phyloP scores from a whole-genome alignment of 2,113 vertebrate genomes.

The Platysteira castanea region DNA sequence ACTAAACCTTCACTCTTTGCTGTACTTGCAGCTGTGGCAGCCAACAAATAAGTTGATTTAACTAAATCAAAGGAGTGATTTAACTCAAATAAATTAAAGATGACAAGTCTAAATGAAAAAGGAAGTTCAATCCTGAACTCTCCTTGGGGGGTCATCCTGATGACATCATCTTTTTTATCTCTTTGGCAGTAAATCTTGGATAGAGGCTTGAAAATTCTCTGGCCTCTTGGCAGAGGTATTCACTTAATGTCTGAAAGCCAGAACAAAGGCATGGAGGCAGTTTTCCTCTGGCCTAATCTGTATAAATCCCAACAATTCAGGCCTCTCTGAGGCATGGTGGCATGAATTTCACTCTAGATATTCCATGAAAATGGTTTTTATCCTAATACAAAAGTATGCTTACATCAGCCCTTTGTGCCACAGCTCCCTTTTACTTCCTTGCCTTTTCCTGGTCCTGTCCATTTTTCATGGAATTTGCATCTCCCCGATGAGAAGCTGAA shows the following conservation, averaged over 20 bases:
- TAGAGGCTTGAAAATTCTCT: not conserved
- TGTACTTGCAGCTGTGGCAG: slow-evolving; percentile 77
- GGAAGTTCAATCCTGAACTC: not conserved
- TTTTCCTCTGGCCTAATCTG: not conserved
- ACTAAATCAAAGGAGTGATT: not conserved
- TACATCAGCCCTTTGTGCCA: not conserved
- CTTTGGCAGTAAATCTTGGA: not conserved
- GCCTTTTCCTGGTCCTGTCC: not conserved
- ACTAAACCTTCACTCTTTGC: slow-evolving; percentile 72
- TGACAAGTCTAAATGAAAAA: not conserved
- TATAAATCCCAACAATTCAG: not conserved
- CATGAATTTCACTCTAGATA: not conserved
- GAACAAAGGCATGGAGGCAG: not conserved
- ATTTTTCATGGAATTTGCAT: not conserved
- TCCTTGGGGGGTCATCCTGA: not conserved
- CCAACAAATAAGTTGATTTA: slow-evolving; percentile 76
- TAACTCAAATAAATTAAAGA: not conserved
- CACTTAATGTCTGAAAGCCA: not conserved
- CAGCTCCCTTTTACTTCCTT: not conserved
- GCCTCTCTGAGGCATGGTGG: not conserved
- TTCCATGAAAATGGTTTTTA: not conserved
- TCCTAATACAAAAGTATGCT: not conserved
- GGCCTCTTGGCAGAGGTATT: not conserved
- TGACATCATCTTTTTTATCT: not conserved
- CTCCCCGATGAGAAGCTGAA: not conserved